Percentiles rank a stretch among this genome's conserved stretches.
phyloP scores from a whole-genome alignment of 2,888 invertebrate genomes.

The Coronaproctus castanopsis region DNA sequence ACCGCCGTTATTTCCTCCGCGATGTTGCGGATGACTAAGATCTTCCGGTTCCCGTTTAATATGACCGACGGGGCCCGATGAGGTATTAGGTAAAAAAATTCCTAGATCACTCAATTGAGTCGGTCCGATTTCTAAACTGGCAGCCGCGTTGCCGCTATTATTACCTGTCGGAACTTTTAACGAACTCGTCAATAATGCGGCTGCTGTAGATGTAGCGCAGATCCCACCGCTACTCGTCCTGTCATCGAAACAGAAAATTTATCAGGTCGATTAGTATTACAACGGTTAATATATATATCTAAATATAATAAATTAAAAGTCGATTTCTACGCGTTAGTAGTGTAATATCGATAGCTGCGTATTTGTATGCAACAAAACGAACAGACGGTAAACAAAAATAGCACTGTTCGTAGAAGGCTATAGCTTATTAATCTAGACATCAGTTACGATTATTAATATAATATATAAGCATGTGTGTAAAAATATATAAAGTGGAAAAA shows the following conservation, averaged over 20 bases:
- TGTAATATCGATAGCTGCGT: too few species aligned
- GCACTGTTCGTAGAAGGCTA: too few species aligned
- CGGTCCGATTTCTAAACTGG: slow-evolving; percentile 36
- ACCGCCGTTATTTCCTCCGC: slow-evolving; percentile 21
- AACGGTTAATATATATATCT: too few species aligned
- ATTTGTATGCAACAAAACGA: too few species aligned
- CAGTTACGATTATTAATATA: too few species aligned
- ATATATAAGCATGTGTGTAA: too few species aligned
- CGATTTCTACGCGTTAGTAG: too few species aligned
- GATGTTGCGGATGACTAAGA: slow-evolving; percentile 38
- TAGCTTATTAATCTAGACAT: too few species aligned
- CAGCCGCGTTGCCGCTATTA: slow-evolving; percentile 42
- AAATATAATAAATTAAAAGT: too few species aligned
- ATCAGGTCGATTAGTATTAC: too few species aligned
- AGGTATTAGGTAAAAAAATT: slow-evolving; percentile 29
- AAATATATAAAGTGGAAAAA: too few species aligned
- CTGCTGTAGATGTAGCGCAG: slow-evolving; percentile 16
- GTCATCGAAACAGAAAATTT: background rate
- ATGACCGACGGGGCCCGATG: slow-evolving; percentile 29
- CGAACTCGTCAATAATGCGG: slow-evolving; percentile 28
- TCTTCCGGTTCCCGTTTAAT: slow-evolving; percentile 68
- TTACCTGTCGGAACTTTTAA: slow-evolving; percentile 47
- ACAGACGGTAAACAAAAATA: too few species aligned
- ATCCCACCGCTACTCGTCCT: slow-evolving; percentile 14
- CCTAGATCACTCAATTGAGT: slow-evolving; percentile 31